Evolutionary conservation across 2,797 vertebrate genomes (phyloP), one percentile per base, ranked within the genome.

Genomic region (Anguilla anguilla): DNA sequence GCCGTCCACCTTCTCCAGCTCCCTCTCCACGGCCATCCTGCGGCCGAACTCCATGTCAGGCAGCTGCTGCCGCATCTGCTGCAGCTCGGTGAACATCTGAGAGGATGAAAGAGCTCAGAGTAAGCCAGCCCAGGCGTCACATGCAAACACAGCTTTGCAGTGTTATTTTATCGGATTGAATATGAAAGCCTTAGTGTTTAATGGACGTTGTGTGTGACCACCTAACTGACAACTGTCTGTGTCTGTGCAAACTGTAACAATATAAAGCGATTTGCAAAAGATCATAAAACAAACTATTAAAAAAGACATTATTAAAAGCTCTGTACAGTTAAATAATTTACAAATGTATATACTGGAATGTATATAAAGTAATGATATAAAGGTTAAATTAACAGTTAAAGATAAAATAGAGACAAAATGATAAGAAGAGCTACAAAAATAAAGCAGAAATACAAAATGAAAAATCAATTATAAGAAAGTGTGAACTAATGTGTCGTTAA

Each of bases 41-140:
- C 98, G 95, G 46, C 99, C 99, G 89, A 99, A 99, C 94, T 99
- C 99, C 98, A 99, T 99, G 93, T 99, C 98, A 1, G 99, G 99
- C 49, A 99, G 96, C 89, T 99, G 99, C 89, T 98, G 99, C 86
- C 97, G 96, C 99, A 99, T 99, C 94, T 99, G 99, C 92, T 99
- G 98, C 91, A 99, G 93, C 94, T 99, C 98, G 85, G 99, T 99
- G 95, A 99, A 99, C 98, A 99, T 99, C 99, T 99, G 89, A 2
- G 64, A 88, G 85, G 77, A 55, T 31, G 28, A 49, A 35, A 13
- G 67, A 17, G 55, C 51, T 43, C 61, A 69, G 25, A 31, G 11
- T 72, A 31, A 86, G 43, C 25, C 13, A 11, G 17, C 10, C 69
- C 6, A 19, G 25, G 64, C 10, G n/a, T 51, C 17, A 82, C 43